Percentiles rank a stretch among this genome's conserved stretches.
Evolutionary conservation across 2,113 vertebrate species (phyloP).

Genomic region (Fregata magnificens): DNA sequence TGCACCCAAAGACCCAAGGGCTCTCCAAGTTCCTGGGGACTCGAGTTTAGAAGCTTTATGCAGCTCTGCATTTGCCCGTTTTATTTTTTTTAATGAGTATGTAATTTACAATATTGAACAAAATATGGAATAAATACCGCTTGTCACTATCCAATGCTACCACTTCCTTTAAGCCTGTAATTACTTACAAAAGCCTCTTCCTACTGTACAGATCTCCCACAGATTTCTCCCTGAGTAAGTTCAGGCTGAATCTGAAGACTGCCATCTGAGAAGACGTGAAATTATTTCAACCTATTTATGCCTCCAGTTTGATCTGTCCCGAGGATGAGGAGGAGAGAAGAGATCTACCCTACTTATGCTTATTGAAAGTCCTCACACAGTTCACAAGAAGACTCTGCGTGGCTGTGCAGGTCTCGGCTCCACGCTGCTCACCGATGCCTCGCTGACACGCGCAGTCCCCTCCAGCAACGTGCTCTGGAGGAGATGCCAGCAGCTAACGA

Average conservation of each 20-base stretch:
- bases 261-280: neutral
- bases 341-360: accelerated
- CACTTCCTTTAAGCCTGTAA: slow-evolving; percentile 24
- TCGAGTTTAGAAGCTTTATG: neutral
- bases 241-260: neutral
- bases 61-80: neutral
- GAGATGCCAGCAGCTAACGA: neutral
- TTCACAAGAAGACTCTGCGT: accelerated
- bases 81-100: neutral
- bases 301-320: neutral
- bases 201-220: neutral
- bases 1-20: neutral
- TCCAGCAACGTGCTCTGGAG: accelerated
- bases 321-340: neutral
- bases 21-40: neutral
- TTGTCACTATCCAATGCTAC: slow-evolving; percentile 16
- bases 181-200: slow-evolving; percentile 8
- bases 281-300: neutral
- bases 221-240: neutral
- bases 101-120: slow-evolving; percentile 18
- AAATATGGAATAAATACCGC: slow-evolving; percentile 49
- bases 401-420: neutral
- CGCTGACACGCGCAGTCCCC: accelerated
- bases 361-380: accelerated
- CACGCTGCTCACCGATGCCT: accelerated